Percentiles rank a stretch among this genome's conserved stretches.
Conservation (phyloP, 2,888 invertebrate genomes). For the Leucophenga maculata region DNA sequence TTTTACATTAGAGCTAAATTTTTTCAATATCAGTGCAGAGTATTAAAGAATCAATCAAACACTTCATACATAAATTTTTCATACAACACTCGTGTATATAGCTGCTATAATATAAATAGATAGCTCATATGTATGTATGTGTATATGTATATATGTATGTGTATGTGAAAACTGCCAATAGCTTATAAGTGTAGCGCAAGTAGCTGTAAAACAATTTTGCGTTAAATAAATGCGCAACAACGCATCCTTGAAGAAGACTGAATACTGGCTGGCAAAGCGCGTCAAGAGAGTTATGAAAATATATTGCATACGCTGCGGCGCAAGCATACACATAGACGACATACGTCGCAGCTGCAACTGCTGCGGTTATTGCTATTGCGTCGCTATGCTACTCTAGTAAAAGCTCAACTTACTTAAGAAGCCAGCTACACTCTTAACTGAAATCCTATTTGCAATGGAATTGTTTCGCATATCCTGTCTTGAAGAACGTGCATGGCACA, state of each 20-base stretch:
- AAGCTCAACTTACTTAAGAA: constrained; percentile 12
- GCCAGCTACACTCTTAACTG: constrained; percentile 11
- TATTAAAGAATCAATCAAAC: no score
- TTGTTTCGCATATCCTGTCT: constrained; percentile 16
- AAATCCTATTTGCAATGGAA: constrained; percentile 22
- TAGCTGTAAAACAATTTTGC: constrained; percentile 18
- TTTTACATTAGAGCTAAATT: no score
- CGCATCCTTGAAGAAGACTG: background rate
- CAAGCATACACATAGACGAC: background rate
- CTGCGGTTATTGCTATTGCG: background rate
- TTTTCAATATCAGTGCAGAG: no score
- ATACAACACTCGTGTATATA: no score
- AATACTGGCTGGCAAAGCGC: background rate
- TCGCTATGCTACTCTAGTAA: no score
- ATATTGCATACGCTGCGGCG: constrained; percentile 19
- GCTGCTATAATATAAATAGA: no score
- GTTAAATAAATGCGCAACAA: constrained; percentile 17
- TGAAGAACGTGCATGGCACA: constrained; percentile 1
- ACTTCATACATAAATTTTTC: no score
- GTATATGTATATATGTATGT: background rate
- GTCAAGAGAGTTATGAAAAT: constrained; percentile 20
- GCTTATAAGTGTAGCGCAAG: constrained; percentile 10
- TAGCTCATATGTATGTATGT: background rate
- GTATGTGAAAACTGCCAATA: background rate
- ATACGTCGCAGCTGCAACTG: background rate